Conservation (phyloP, 2,888 invertebrate genomes). For the Apamea monoglypha region DNA sequence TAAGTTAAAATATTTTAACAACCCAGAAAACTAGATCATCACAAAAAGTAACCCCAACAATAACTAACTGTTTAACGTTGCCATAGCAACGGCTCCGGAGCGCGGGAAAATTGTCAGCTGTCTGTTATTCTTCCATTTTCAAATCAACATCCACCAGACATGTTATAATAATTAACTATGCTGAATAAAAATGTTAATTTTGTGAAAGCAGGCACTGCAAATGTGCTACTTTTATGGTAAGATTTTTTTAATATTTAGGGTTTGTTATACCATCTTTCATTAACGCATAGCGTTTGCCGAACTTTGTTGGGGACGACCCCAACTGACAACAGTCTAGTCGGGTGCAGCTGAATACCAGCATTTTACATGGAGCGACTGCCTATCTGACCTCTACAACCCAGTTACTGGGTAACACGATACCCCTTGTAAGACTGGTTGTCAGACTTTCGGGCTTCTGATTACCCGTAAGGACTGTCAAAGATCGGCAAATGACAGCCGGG, state of each 20-base stretch:
- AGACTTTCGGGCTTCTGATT: background rate
- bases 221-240: background rate
- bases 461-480: background rate
- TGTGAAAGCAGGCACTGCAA: conserved; percentile 14
- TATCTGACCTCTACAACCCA: background rate
- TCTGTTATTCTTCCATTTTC: conserved; percentile 58
- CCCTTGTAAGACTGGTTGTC: no score
- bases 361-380: background rate
- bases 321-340: background rate
- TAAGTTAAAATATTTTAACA: background rate
- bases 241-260: conserved; percentile 16
- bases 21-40: conserved; percentile 20
- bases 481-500: background rate
- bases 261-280: background rate
- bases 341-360: background rate
- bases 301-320: background rate
- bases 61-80: conserved; percentile 36
- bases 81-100: conserved; percentile 33
- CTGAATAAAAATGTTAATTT: conserved; percentile 53
- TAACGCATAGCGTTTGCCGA: background rate
- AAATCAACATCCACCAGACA: conserved; percentile 60
- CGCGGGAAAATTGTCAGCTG: conserved; percentile 51
- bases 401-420: background rate
- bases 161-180: conserved; percentile 43
- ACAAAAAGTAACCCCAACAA: conserved; percentile 35